These are phyloP conservation scores for Diarsia dahlii DNA, from an alignment of 2,888 invertebrate species.

Conservation along the genomic window DNA sequence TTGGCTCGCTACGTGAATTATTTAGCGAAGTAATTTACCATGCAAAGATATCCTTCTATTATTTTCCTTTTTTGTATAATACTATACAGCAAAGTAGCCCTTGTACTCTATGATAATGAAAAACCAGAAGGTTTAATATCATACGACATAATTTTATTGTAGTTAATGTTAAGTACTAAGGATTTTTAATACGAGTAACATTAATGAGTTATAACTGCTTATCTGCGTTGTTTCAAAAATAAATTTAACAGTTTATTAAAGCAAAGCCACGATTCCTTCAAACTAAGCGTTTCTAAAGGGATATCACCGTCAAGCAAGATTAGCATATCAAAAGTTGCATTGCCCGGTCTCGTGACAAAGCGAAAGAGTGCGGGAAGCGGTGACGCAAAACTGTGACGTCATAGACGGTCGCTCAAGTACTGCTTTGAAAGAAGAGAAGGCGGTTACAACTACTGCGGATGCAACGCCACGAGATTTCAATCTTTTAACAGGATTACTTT, in stretches of 20 bases:
- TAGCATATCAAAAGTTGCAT: constrained; percentile 59
- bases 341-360: constrained; percentile 35
- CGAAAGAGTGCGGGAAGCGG: constrained; percentile 28
- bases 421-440: constrained; percentile 16
- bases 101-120: too few species aligned
- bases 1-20: too few species aligned
- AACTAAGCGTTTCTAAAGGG: constrained; percentile 13
- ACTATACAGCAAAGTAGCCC: background rate
- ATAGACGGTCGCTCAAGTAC: constrained; percentile 1
- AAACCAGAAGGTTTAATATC: background rate
- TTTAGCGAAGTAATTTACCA: background rate
- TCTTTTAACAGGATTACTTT: constrained; percentile 26
- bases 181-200: background rate
- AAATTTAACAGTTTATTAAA: background rate
- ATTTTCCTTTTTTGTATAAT: background rate
- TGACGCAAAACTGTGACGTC: constrained; percentile 43
- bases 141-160: background rate
- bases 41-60: background rate
- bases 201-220: background rate
- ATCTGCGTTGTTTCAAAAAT: background rate
- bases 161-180: background rate
- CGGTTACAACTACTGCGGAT: background rate
- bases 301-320: constrained; percentile 34
- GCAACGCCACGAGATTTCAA: constrained; percentile 12
- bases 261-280: background rate